These are phyloP conservation scores for Vireo griseus DNA, from an alignment of 2,797 vertebrate species.

Conservation along the genomic window DNA sequence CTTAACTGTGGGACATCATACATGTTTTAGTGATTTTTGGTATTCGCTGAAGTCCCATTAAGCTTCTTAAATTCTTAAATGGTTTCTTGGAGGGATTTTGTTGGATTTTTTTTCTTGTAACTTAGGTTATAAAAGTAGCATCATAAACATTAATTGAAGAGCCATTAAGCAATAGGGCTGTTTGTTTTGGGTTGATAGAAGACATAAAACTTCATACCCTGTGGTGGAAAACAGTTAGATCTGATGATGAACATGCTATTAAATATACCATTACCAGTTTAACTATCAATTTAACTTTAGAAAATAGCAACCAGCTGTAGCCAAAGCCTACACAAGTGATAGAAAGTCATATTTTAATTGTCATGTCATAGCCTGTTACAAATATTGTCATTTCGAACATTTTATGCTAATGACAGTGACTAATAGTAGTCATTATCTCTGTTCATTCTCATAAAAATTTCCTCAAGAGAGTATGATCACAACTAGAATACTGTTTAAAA, in stretches of 20 bases:
- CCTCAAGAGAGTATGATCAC: constrained; percentile 52
- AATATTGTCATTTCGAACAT: constrained; percentile 58
- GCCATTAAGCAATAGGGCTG: constrained; percentile 53
- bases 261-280: constrained; percentile 51
- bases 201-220: constrained; percentile 63
- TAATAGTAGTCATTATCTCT: constrained; percentile 67
- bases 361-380: constrained; percentile 55
- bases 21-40: background rate
- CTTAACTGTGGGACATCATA: background rate
- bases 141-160: constrained; percentile 70
- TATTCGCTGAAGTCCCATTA: constrained; percentile 12
- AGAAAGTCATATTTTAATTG: constrained; percentile 60
- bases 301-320: constrained; percentile 48
- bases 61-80: constrained; percentile 48
- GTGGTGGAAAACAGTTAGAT: constrained; percentile 70
- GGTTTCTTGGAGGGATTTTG: constrained; percentile 31
- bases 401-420: constrained; percentile 64
- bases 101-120: constrained; percentile 40
- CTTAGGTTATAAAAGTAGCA: constrained; percentile 58
- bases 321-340: constrained; percentile 28
- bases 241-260: constrained; percentile 54
- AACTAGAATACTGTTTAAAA: constrained; percentile 59
- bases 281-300: constrained; percentile 18
- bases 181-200: constrained; percentile 68
- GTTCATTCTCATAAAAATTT: constrained; percentile 66